A percentile compares a stretch with the other conserved stretches of the same genome.
phyloP scores from a whole-genome alignment of 1,140 invertebrate genomes.

The Trigoniulus corallinus region DNA sequence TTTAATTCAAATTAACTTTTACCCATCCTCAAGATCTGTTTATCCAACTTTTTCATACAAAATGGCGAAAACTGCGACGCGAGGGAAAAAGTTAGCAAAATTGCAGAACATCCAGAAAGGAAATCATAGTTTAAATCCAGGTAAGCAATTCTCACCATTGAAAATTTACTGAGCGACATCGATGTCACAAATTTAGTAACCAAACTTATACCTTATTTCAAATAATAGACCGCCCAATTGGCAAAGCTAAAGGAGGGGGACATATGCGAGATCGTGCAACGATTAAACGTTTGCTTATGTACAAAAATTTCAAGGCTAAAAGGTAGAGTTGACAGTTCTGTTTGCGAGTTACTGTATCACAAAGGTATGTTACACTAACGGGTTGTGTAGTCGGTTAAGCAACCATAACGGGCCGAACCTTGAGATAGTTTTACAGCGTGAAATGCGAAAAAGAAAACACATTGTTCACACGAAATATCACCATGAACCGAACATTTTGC shows the following conservation, averaged over 20 bases:
- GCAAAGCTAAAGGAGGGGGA: conserved; percentile 50
- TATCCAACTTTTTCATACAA: no score
- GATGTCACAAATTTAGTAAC: background rate
- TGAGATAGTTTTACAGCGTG: background rate
- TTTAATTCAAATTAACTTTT: no score
- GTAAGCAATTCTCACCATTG: no score
- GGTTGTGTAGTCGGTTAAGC: no score
- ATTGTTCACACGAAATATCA: no score
- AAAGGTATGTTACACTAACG: background rate
- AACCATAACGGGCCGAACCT: no score
- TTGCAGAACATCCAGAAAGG: conserved; percentile 12
- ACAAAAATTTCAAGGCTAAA: conserved; percentile 90
- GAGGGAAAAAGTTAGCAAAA: conserved; percentile 4
- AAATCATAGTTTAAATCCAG: conserved; percentile 75
- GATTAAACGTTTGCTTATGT: conserved; percentile 93
- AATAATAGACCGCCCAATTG: conserved; percentile 26
- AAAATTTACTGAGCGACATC: background rate
- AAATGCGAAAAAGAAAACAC: no score
- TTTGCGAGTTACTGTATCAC: background rate
- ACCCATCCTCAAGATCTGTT: no score
- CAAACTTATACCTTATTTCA: background rate
- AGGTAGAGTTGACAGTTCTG: no score
- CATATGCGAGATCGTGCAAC: conserved; percentile 77
- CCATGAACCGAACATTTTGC: no score
- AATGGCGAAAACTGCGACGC: conserved; percentile 11